phyloP scores from a whole-genome alignment of 2,888 invertebrate species.

The Criorhina ranunculi region DNA sequence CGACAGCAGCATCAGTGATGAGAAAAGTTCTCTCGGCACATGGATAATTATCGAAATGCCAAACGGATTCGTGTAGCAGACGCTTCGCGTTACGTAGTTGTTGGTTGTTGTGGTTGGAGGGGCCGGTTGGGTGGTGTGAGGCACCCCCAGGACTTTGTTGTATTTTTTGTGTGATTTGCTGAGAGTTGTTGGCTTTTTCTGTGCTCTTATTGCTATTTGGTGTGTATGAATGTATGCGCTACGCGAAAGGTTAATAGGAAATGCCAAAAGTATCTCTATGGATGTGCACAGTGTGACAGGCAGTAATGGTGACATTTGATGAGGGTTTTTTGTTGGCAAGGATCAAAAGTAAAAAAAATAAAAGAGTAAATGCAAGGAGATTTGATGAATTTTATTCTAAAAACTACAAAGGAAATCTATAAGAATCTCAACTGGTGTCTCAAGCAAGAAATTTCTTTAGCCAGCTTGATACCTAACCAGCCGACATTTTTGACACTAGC shows the following conservation, averaged over 20 bases:
- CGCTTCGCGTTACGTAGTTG: slow-evolving; percentile 15
- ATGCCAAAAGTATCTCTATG: slow-evolving; percentile 38
- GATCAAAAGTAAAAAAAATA: too few relatives aligned
- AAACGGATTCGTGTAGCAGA: slow-evolving; percentile 50
- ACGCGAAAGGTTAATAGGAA: slow-evolving; percentile 53
- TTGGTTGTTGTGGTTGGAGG: background rate
- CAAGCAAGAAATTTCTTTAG: too few relatives aligned
- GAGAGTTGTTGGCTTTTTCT: background rate
- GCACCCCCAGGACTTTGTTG: slow-evolving; percentile 17
- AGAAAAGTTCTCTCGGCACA: slow-evolving; percentile 63
- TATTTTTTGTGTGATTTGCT: slow-evolving; percentile 36
- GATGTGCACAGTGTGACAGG: slow-evolving; percentile 37
- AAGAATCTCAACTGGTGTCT: too few relatives aligned
- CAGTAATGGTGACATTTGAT: slow-evolving; percentile 48
- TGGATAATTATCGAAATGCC: slow-evolving; percentile 70
- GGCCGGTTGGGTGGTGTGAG: background rate
- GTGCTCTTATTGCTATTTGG: slow-evolving; percentile 39
- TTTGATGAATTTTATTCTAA: too few relatives aligned
- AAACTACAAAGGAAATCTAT: too few relatives aligned
- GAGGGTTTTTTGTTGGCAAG: background rate
- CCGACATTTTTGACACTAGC: too few relatives aligned
- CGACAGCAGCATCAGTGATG: slow-evolving; percentile 55
- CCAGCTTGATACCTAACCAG: too few relatives aligned
- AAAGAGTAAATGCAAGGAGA: too few relatives aligned
- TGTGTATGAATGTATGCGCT: slow-evolving; percentile 15